These are phyloP conservation scores for Bufotes viridis DNA, from an alignment of 2,797 vertebrate species.

Conservation along the genomic window DNA sequence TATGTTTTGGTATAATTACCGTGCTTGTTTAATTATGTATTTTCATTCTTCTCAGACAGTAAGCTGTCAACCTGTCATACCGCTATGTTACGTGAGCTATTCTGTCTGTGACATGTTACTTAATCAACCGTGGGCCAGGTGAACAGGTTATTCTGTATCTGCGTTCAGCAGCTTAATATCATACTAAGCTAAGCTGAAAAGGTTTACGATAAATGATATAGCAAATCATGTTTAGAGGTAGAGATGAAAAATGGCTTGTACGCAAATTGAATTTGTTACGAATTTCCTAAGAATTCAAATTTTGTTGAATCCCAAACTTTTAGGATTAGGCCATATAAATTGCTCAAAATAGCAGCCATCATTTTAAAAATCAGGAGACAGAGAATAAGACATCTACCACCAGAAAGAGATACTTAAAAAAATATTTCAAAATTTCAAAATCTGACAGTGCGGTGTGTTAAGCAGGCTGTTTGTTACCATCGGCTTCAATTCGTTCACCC, in stretches of 20 bases:
- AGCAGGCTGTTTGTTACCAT: no score
- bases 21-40: conserved; percentile 28
- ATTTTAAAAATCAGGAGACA: no score
- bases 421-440: no score
- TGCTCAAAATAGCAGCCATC: no score
- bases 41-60: conserved; percentile 10
- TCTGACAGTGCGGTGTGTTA: no score
- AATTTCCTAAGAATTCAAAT: no score
- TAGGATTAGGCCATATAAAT: no score
- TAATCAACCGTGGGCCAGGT: not conserved
- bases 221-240: not conserved
- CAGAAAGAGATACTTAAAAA: no score
- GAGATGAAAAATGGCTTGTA: not conserved
- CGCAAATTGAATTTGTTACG: no score
- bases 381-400: no score
- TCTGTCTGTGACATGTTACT: conserved; percentile 6
- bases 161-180: not conserved
- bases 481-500: no score
- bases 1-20: conserved; percentile 12
- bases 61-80: conserved; percentile 18
- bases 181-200: not conserved
- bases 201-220: not conserved
- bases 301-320: no score
- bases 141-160: conserved; percentile 17
- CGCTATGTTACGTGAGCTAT: not conserved